phyloP scores from a whole-genome alignment of 2,113 vertebrate genomes.

The Crotalus horridus region DNA sequence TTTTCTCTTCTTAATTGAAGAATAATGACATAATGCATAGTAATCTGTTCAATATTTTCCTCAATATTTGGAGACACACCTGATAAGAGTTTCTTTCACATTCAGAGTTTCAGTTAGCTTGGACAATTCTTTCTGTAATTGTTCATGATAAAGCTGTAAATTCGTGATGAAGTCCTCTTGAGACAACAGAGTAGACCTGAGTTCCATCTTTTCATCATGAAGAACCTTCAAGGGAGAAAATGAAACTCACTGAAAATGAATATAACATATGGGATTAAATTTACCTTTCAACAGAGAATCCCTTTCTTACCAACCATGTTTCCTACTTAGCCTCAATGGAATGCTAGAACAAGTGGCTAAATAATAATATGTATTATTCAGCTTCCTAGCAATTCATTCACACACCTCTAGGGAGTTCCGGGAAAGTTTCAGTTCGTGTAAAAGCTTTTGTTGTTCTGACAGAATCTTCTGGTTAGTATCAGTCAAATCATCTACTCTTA shows the following conservation, averaged over 20 bases:
- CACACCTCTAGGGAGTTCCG: slow-evolving; percentile 76
- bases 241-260: neutral
- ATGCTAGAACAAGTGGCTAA: neutral
- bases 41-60: neutral
- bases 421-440: slow-evolving; percentile 73
- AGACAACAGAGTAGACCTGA: slow-evolving; percentile 71
- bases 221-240: slow-evolving; percentile 63
- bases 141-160: slow-evolving; percentile 70
- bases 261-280: neutral
- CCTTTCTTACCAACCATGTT: neutral
- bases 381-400: slow-evolving; percentile 9
- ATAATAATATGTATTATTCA: neutral
- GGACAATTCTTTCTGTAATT: slow-evolving; percentile 71
- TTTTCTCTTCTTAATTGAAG: neutral
- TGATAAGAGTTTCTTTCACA: slow-evolving; percentile 73
- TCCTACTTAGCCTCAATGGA: neutral
- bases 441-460: slow-evolving; percentile 66
- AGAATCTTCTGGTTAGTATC: slow-evolving; percentile 60
- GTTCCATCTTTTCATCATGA: slow-evolving; percentile 76
- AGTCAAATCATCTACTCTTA: slow-evolving; percentile 67
- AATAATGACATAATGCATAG: neutral
- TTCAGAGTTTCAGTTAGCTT: slow-evolving; percentile 66
- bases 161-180: slow-evolving; percentile 74
- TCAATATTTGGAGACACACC: slow-evolving; percentile 59
- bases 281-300: neutral